Conservation (phyloP, 1,140 invertebrate species). For the Cataglyphis hispanica region DNA sequence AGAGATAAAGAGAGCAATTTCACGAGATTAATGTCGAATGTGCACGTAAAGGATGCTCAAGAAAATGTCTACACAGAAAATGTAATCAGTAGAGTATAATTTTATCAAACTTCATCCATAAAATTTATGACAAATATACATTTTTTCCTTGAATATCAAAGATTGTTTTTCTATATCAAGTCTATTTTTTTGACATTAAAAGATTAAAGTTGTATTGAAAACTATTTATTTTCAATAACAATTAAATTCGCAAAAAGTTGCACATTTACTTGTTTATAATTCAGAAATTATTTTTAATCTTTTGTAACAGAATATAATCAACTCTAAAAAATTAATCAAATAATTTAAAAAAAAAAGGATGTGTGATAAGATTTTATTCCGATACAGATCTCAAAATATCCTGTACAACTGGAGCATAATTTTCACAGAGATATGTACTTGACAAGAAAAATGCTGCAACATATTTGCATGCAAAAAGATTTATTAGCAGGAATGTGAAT, state of each 20-base stretch:
- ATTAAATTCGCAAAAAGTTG: neutral
- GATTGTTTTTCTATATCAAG: neutral
- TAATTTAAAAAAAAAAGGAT: neutral
- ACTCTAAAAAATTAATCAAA: neutral
- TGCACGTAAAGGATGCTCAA: neutral
- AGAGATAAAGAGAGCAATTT: neutral
- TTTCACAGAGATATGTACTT: neutral
- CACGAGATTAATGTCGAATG: constrained; percentile 5
- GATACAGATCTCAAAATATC: neutral
- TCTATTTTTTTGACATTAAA: neutral
- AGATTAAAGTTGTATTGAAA: constrained; percentile 1
- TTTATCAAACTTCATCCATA: neutral
- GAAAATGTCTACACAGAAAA: neutral
- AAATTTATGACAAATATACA: neutral
- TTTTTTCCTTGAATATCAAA: neutral
- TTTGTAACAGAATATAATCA: neutral
- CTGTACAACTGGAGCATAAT: neutral
- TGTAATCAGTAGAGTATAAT: neutral
- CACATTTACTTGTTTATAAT: neutral
- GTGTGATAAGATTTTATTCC: neutral
- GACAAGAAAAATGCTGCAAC: neutral
- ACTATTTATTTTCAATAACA: neutral
- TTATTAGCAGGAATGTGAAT: neutral
- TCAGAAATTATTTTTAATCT: neutral
- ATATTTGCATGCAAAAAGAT: constrained; percentile 19